phyloP scores from a whole-genome alignment of 2,888 invertebrate genomes.

The Phymatocera aterrima region DNA sequence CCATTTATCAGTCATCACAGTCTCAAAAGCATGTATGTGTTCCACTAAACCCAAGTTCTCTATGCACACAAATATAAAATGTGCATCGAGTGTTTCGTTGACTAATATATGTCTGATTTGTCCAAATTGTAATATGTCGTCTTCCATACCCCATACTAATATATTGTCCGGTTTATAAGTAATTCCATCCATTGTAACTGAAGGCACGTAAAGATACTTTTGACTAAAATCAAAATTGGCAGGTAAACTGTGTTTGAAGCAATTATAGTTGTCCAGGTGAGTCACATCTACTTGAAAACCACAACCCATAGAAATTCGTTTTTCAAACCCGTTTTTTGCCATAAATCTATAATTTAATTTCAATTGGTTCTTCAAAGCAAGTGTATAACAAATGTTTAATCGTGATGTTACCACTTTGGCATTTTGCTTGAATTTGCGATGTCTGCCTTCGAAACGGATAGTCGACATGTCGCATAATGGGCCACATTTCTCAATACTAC shows the following conservation, averaged over 20 bases:
- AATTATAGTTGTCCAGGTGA: background rate
- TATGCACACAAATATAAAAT: background rate
- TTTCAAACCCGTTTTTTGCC: background rate
- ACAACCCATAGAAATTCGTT: no score
- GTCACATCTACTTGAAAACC: background rate
- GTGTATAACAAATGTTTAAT: background rate
- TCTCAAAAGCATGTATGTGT: slow-evolving; percentile 15
- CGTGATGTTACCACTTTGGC: slow-evolving; percentile 32
- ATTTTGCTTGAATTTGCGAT: slow-evolving; percentile 14
- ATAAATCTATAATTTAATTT: slow-evolving; percentile 9
- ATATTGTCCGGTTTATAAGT: background rate
- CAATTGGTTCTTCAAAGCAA: slow-evolving; percentile 30
- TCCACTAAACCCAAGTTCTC: background rate
- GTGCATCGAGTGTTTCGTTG: background rate
- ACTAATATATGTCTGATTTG: slow-evolving; percentile 21
- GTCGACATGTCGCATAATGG: slow-evolving; percentile 25
- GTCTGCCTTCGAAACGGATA: slow-evolving; percentile 25
- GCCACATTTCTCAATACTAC: slow-evolving; percentile 28
- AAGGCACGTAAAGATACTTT: background rate
- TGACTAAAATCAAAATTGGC: background rate
- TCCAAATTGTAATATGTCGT: background rate
- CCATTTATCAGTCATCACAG: background rate
- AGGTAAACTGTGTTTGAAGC: background rate
- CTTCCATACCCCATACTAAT: background rate
- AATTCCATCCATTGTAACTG: background rate